phyloP scores from a whole-genome alignment of 2,888 invertebrate species.

The Auanema sp. region DNA sequence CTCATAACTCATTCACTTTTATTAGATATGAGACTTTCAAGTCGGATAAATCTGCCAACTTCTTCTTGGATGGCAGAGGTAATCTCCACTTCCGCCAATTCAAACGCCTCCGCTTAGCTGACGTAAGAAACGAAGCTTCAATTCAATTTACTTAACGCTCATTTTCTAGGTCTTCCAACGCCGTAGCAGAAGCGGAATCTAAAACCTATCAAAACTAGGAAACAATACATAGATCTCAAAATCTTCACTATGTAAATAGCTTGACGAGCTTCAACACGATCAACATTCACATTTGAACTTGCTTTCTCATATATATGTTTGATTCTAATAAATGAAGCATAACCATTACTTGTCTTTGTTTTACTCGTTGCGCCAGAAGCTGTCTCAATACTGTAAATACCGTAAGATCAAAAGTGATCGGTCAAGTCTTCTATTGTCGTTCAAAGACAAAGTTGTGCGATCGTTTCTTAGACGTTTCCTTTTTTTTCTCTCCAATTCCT shows the following conservation, averaged over 20 bases:
- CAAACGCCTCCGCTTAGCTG: conserved; percentile 38
- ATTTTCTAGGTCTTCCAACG: background rate
- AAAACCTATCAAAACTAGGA: background rate
- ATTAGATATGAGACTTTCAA: conserved; percentile 45
- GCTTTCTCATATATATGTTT: no score
- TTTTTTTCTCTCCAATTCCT: no score
- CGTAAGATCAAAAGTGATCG: no score
- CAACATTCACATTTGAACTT: no score
- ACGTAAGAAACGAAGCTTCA: conserved; percentile 26
- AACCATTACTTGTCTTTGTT: no score
- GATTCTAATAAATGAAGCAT: no score
- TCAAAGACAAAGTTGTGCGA: no score
- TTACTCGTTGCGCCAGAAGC: no score
- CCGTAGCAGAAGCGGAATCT: conserved; percentile 16
- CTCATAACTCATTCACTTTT: conserved; percentile 5
- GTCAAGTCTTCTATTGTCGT: no score
- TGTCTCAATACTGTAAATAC: no score
- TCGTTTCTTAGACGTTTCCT: no score
- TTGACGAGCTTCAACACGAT: no score
- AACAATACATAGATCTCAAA: conserved; percentile 4
- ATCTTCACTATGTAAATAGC: background rate
- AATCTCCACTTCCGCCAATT: conserved; percentile 41
- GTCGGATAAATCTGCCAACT: conserved; percentile 44
- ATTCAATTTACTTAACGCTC: background rate
- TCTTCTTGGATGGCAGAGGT: conserved; percentile 37